phyloP scores from a whole-genome alignment of 2,888 invertebrate genomes.

The Baccha elongata region DNA sequence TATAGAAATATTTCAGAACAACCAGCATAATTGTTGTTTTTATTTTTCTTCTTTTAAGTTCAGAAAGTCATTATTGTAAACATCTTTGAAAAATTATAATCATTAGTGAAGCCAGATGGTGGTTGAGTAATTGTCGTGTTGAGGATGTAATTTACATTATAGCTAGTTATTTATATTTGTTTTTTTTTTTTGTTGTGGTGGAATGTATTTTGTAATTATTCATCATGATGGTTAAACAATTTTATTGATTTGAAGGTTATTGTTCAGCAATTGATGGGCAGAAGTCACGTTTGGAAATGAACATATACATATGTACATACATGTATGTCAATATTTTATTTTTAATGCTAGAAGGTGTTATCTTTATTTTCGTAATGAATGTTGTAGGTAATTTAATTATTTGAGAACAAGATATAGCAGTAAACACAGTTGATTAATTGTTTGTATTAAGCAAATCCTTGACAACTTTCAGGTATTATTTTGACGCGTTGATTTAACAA shows the following conservation, averaged over 20 bases:
- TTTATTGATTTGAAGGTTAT: constrained; percentile 10
- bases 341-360: not conserved
- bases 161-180: not conserved
- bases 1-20: constrained; percentile 55
- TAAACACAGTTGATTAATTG: no score
- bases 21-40: constrained; percentile 35
- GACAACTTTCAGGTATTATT: no score
- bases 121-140: constrained; percentile 64
- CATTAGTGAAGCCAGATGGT: constrained; percentile 44
- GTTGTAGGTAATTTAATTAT: no score
- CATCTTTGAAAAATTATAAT: constrained; percentile 44
- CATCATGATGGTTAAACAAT: constrained; percentile 4
- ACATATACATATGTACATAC: not conserved
- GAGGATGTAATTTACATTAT: constrained; percentile 62
- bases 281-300: constrained; percentile 35
- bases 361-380: no score
- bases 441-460: no score
- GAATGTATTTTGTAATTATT: constrained; percentile 36
- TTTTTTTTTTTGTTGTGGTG: not conserved
- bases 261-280: constrained; percentile 5
- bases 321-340: not conserved
- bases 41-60: not conserved
- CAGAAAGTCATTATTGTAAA: constrained; percentile 26
- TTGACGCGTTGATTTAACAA: no score
- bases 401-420: not conserved